Evolutionary conservation across 2,113 vertebrate species (phyloP), one percentile per base, ranked within the genome.

Genomic region (Lepus europaeus): DNA sequence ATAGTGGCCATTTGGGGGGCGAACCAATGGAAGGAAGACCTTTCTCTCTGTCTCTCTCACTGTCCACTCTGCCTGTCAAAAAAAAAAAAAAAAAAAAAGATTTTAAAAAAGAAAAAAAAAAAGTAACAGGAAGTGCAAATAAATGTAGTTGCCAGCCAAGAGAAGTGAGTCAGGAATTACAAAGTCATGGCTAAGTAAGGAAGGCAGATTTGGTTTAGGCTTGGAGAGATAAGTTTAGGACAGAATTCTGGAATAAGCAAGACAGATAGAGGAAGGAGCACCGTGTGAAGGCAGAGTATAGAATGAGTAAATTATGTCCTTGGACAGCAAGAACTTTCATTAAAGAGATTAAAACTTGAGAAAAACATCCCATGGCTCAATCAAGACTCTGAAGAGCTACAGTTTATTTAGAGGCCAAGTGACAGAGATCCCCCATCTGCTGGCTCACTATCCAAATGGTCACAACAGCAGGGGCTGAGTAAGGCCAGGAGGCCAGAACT

Each of bases 41-140:
- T 39, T 39, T 39, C 39, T 39, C 39, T 39, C 39, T 39, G 5
- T 39, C 39, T 39, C 39, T 39, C 39, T 39, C 39, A 36, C 33
- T 36, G 33, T 36, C 5, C 4, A 39, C 39, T 39, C 39, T 39
- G 39, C 39, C 39, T 39, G 4, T 39, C 39, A 4, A 39, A 39
- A 39, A 39, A 39, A 39, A 39, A 39, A 39, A 39, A 39, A 39
- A 4, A 39, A 39, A 39, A 39, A 39, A 39, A 4, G 4, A 77
- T 45, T 49, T 66, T 49, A 74, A 31, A 13, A 45, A 76, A 87
- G 31, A 87, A 56, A 73, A 64, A 70, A 53, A 33, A 80, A 76
- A 95, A 73, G 22, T 89, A 86, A 69, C 33, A 87, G 68, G 70
- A 76, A 82, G 29, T 95, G 3, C 25, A 86, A 73, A 66, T 78